phyloP scores from a whole-genome alignment of 2,113 vertebrate species.

The Tragelaphus buxtoni region DNA sequence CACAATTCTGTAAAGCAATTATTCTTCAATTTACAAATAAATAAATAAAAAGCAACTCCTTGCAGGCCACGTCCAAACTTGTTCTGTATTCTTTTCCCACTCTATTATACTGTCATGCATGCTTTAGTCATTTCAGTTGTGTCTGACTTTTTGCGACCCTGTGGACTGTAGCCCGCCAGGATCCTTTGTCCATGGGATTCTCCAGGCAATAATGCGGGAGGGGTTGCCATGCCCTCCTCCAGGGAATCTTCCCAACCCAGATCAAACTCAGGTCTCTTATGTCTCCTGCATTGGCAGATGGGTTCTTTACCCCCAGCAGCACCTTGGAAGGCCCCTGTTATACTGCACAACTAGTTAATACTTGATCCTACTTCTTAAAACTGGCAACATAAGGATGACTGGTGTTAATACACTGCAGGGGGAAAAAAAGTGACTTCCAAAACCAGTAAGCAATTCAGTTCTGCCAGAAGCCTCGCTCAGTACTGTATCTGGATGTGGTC shows the following conservation, averaged over 20 bases:
- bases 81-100: background rate
- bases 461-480: background rate
- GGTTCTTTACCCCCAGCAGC: background rate
- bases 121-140: background rate
- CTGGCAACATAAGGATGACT: background rate
- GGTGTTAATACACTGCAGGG: background rate
- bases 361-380: background rate
- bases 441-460: background rate
- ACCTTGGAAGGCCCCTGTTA: background rate
- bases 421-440: background rate
- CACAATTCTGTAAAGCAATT: background rate
- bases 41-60: background rate
- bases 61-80: background rate
- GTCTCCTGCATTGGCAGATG: background rate
- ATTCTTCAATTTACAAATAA: background rate
- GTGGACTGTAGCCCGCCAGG: background rate
- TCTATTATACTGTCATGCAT: background rate
- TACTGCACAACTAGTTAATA: background rate
- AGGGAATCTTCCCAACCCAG: background rate
- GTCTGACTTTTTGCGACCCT: background rate
- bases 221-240: background rate
- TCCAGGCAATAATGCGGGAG: background rate
- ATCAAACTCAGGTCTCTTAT: background rate
- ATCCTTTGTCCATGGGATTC: background rate
- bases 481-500: background rate